Evolutionary conservation across 2,113 vertebrate species (phyloP), one percentile per base, ranked within the genome.

Genomic region (Microcebus griseorufus): DNA sequence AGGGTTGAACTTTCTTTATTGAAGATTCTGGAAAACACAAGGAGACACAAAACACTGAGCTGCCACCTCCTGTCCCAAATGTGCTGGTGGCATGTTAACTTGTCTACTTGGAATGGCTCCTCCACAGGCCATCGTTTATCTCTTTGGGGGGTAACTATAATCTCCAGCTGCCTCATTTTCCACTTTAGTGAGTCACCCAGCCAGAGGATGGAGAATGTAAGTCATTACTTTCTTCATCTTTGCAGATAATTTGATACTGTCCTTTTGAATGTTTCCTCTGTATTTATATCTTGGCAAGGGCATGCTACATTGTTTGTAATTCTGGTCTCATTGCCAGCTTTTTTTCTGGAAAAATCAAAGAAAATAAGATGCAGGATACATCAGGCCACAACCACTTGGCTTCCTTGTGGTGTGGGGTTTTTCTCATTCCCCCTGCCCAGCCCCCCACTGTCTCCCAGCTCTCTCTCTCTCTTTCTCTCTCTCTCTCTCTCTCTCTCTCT

Each of bases 221-320:
- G 97, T 97, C n/a, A 97, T 97, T 97, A 92, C 92, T 95, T 91
- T 96, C 95, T 81, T 96, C 88, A 90, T 98, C 97, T 95, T 97
- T 97, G 94, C 69, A 97, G 94, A 98, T 98, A 98, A 98, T 97
- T 98, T 96, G 96, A 98, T 97, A 97, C 92, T 6, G 4, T 87
- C 97, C 97, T 98, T 98, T 80, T 96, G 93, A 96, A 91, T 53
- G 97, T 96, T 98, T 98, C 95, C 97, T 98, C 96, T 98, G 92
- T 97, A 97, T 98, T 98, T 98, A 97, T 87, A 95, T 98, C 98
- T 98, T 98, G 98, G 98, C 98, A 97, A 0, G 0, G 93, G 64
- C 65, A 69, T 85, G 90, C 97, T 96, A 81, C 95, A 97, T 97
- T 98, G 97, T 98, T 98, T 97, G 97, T 72, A 97, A 81, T 73